Evolutionary conservation across 2,113 vertebrate genomes (phyloP).

Genomic region (Leucosticte australis): DNA sequence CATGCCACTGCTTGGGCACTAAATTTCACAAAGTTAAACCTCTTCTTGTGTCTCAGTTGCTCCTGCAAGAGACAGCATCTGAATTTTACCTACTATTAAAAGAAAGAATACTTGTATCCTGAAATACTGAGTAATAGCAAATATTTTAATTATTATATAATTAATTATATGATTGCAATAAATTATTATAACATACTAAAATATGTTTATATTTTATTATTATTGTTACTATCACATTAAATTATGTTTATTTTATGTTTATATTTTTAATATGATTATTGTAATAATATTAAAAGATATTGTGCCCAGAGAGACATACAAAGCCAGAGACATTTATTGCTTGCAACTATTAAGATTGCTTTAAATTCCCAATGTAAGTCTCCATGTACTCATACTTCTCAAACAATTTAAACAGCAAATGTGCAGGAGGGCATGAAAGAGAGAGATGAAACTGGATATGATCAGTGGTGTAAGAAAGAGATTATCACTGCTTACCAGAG

Average conservation of each 20-base stretch:
- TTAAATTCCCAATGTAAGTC: neutral
- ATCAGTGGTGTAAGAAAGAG: neutral
- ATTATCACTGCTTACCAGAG: neutral
- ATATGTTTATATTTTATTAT: no score
- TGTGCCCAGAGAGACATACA: neutral
- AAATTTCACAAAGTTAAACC: slow-evolving; percentile 83
- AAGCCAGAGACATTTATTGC: neutral
- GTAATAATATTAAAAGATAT: neutral
- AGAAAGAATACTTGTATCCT: neutral
- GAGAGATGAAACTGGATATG: neutral
- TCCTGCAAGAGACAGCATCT: slow-evolving; percentile 72
- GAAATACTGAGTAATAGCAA: neutral
- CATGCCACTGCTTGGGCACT: slow-evolving; percentile 73
- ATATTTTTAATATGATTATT: no score
- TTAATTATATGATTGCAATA: neutral
- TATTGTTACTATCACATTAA: no score
- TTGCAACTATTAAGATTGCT: neutral
- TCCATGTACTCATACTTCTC: neutral
- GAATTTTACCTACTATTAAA: neutral
- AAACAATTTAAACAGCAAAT: neutral
- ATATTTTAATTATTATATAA: neutral
- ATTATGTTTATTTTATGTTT: no score
- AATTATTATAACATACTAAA: neutral
- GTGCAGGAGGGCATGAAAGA: neutral
- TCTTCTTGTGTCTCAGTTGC: slow-evolving; percentile 76